These are phyloP conservation scores for Lasius platythorax DNA, from an alignment of 2,888 invertebrate species.

Conservation along the genomic window DNA sequence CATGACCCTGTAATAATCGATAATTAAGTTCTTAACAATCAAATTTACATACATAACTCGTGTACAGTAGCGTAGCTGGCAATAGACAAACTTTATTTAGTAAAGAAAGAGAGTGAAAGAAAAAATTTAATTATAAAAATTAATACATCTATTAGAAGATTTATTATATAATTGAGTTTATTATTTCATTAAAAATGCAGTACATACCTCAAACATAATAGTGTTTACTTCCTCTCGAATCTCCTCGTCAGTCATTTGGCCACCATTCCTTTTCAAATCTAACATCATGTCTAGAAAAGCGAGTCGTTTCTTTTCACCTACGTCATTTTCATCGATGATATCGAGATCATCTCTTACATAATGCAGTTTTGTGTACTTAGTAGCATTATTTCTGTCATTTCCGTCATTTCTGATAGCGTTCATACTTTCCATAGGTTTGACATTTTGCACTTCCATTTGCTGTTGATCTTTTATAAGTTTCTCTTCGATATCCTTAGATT, in stretches of 20 bases:
- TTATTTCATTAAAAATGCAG: not conserved
- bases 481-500: constrained; percentile 66
- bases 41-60: not conserved
- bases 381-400: not conserved
- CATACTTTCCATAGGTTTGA: not conserved
- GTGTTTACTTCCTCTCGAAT: constrained; percentile 95
- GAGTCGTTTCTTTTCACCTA: constrained; percentile 90
- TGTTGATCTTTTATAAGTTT: constrained; percentile 58
- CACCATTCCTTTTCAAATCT: constrained; percentile 92
- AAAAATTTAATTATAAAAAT: not conserved
- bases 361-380: constrained; percentile 74
- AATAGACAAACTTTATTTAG: not conserved
- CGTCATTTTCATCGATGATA: constrained; percentile 84
- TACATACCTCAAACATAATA: constrained; percentile 93
- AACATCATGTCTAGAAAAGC: constrained; percentile 96
- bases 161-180: not conserved
- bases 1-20: constrained; percentile 89
- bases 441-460: constrained; percentile 16
- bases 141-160: not conserved
- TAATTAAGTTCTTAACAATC: not conserved
- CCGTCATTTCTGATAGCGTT: not conserved
- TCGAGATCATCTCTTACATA: constrained; percentile 87
- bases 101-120: not conserved
- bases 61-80: not conserved
- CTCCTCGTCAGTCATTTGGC: constrained; percentile 91